Conservation (phyloP, 23 tunicate genomes). For the Phallusia fumigata region DNA sequence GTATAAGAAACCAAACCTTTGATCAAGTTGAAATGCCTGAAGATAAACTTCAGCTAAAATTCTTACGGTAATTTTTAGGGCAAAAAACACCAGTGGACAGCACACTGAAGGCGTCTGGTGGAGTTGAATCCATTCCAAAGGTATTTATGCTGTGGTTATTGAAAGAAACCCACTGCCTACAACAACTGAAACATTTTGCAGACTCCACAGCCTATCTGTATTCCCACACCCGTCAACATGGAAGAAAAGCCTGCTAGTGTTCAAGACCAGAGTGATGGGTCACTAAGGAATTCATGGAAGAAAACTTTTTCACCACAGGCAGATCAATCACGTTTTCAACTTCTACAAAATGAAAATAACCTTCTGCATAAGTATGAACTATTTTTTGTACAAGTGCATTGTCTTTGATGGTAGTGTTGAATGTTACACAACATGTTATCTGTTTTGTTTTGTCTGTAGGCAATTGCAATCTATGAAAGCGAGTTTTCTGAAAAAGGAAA, state of each 20-base stretch:
- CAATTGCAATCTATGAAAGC: not conserved
- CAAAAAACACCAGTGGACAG: not conserved
- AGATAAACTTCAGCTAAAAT: too few relatives aligned
- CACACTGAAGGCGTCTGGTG: not conserved
- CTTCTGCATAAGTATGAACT: not conserved
- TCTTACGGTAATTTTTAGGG: not conserved
- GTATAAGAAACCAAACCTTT: not conserved
- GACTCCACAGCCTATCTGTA: not conserved
- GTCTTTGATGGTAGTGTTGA: not conserved
- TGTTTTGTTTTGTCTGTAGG: not conserved
- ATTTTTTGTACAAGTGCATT: not conserved
- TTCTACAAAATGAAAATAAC: not conserved
- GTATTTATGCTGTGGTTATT: not conserved
- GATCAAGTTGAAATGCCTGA: not conserved
- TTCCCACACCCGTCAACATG: too few relatives aligned
- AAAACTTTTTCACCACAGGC: not conserved
- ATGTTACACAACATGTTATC: not conserved
- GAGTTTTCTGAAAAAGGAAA: slow-evolving; percentile 32
- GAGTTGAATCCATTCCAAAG: not conserved
- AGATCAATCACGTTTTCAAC: not conserved
- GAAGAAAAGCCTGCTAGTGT: too few relatives aligned
- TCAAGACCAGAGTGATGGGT: too few relatives aligned
- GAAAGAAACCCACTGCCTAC: not conserved
- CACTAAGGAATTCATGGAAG: not conserved
- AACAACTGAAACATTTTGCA: not conserved